phyloP scores from a whole-genome alignment of 2,888 invertebrate genomes.

The Tortrix viridana region DNA sequence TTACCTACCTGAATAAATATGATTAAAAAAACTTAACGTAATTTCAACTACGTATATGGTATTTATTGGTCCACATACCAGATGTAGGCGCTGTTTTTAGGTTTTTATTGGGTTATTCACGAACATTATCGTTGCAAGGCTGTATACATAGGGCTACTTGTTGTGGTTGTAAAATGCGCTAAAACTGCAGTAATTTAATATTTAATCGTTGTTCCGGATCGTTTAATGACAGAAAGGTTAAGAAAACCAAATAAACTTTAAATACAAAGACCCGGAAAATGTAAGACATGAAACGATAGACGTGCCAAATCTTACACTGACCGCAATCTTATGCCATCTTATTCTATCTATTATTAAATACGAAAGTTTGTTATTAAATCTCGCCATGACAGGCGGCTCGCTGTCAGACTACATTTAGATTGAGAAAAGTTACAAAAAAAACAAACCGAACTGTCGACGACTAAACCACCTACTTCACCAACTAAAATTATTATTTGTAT shows the following conservation, averaged over 20 bases:
- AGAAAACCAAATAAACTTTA: background rate
- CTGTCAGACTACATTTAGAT: too few relatives aligned
- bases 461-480: too few relatives aligned
- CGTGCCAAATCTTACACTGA: too few relatives aligned
- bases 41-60: constrained; percentile 61
- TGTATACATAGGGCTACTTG: constrained; percentile 5
- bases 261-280: too few relatives aligned
- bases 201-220: background rate
- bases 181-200: constrained; percentile 18
- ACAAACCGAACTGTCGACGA: too few relatives aligned
- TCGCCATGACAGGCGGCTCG: too few relatives aligned
- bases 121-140: constrained; percentile 21
- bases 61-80: constrained; percentile 48
- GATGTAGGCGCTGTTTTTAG: constrained; percentile 57
- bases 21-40: constrained; percentile 58
- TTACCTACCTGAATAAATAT: constrained; percentile 56
- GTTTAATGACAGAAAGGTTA: background rate
- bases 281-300: too few relatives aligned
- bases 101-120: constrained; percentile 33
- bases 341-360: too few relatives aligned
- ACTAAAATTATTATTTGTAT: too few relatives aligned
- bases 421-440: too few relatives aligned
- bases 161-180: constrained; percentile 10
- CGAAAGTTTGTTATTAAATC: too few relatives aligned
- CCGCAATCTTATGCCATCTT: too few relatives aligned